Base-by-base conservation (phyloP, 2,113 vertebrate genomes). In the Pomatorhinus ruficollis region DNA sequence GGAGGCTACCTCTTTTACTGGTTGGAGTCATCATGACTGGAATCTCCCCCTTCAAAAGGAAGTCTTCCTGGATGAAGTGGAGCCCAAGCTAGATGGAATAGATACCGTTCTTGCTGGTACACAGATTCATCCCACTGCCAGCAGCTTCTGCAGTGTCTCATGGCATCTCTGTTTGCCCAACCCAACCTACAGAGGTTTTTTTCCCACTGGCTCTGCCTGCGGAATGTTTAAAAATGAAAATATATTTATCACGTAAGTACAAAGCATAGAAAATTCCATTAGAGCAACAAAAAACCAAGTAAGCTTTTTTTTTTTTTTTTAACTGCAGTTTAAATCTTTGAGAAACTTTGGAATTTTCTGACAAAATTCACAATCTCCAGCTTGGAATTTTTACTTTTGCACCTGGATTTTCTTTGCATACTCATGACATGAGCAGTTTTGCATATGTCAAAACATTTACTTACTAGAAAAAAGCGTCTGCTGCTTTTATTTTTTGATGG, bases 71-170 rank as follows among this genome's bases (percentile, higher is more conserved):
- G 57, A 27, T 35, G 80, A 89, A 94, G 83, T 9, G 37, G 49
- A 83, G 68, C 90, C 94, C 92, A 83, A 92, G 86, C 86, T 70
- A 95, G 92, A 96, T 94, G 65, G 35, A 65, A 27, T 3, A 89
- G 95, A 94, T 91, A 85, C 15, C 0, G 47, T 35, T 64, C 28
- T 57, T 4, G 10, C 23, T 78, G 84, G 45, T 23, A 1, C 79
- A 74, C n/a, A 30, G 60, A 42, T 70, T 75, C 40, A 68, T 81
- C 83, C 57, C 15, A 7, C 49, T 74, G 85, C 87, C 84, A 65
- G 78, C 0, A 0, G 45, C 54, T 95, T 70, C 72, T 77, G 65
- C 52, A 44, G 31, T 64, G 64, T 74, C 72, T 90, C 76, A 45
- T 71, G 8, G 3, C 69, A 64, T 74, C 63, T 54, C 64, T 88